Base-by-base conservation (phyloP, 2,113 vertebrate genomes). In the Cettia cetti region DNA sequence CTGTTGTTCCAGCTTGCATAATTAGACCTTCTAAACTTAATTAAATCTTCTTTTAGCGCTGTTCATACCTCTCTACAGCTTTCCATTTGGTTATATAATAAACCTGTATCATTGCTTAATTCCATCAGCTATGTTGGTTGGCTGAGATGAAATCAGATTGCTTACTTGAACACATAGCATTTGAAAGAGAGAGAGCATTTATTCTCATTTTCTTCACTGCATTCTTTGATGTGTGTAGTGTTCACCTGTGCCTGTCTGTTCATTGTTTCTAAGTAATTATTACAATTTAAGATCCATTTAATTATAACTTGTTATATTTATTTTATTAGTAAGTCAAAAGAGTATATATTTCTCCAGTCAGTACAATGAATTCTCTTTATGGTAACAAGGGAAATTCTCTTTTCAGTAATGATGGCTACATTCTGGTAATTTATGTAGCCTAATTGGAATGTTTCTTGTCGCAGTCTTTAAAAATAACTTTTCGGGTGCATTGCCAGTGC, bases 81-180 rank as follows among this genome's bases (percentile, higher is more conserved):
- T 95, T 96, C 59, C 57, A 39, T 89, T 91, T 90, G 56, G 63
- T 90, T 96, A 69, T 76, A 45, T 92, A 96, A 96, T 86, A 92
- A 97, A 97, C 77, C 89, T 92, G 65, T 90, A 63, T 87, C 66
- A 14, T 45, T 96, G 92, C 90, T 97, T 96, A 97, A 97, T 96
- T 94, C 75, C 92, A 95, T 87, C 74, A 81, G 0, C 44, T 57
- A 1, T 52, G 69, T 84, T 88, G 69, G 88, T 82, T 95, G 86
- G 56, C 79, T 86, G 78, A 64, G 37, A 53, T 95, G 83, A 82
- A 84, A 78, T 74, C 74, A 75, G 49, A 70, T 89, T 94, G 56
- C 95, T 89, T 89, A 53, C 50, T 68, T 76, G 64, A 76, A 78
- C 52, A 86, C 2, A 3, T n/a, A 93, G 57, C 74, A 45, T 89